Evolutionary conservation across 2,888 invertebrate species (phyloP).

Genomic region (Thereva nobilitata): DNA sequence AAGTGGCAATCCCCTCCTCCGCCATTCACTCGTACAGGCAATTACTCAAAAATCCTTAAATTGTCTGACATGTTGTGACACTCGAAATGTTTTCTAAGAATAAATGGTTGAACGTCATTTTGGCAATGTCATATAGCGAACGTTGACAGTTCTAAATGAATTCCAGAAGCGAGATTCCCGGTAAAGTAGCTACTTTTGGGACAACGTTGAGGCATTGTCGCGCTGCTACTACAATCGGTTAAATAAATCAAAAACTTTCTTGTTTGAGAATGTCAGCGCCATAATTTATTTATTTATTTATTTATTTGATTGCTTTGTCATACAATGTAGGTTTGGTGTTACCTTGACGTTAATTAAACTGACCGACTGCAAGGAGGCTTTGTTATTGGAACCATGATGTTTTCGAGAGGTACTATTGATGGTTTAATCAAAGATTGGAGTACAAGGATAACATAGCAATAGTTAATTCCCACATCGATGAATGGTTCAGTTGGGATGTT

Average conservation of each 20-base stretch:
- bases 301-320: not conserved
- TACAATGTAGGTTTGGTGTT: not conserved
- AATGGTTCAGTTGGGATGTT: too few species aligned
- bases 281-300: slow-evolving; percentile 11
- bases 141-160: slow-evolving; percentile 34
- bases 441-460: too few species aligned
- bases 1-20: too few species aligned
- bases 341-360: slow-evolving; percentile 13
- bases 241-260: slow-evolving; percentile 28
- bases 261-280: slow-evolving; percentile 17
- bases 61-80: slow-evolving; percentile 27
- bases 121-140: slow-evolving; percentile 28
- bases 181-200: not conserved
- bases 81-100: slow-evolving; percentile 29
- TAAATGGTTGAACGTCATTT: slow-evolving; percentile 29
- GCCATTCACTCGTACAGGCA: not conserved
- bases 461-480: too few species aligned
- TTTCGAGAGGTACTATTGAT: too few species aligned
- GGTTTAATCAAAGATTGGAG: too few species aligned
- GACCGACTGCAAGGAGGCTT: too few species aligned
- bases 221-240: slow-evolving; percentile 14
- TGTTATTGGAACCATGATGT: too few species aligned
- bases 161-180: slow-evolving; percentile 7
- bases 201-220: not conserved
- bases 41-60: slow-evolving; percentile 33